Evolutionary conservation across 1,140 invertebrate species (phyloP), one percentile per base, ranked within the genome.

Genomic region (Papilio aristodemus): DNA sequence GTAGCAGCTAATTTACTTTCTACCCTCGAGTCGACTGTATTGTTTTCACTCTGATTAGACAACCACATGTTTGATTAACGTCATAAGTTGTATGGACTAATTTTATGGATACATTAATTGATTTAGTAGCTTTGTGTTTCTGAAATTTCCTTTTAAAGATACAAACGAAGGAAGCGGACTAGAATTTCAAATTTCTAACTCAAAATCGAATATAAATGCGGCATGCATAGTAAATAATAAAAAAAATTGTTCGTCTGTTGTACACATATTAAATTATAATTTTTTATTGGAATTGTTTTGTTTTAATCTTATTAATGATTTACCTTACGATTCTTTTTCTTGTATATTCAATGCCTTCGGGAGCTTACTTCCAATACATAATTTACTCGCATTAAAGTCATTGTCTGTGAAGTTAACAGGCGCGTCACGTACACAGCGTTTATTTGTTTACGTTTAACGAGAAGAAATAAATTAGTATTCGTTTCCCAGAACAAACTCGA

Each of bases 1-100:
- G 59, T 63, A 37, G 36, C 19, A 41, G n/a, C 36, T 67, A 70
- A 67, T 66, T 64, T 43, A 68, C 74, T 75, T 75, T 75, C 71
- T 74, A 71, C 57, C 73, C 38, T 36, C 67, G 68, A 67, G 72
- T 66, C 39, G 39, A 66, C 17, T 19, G 5, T 50, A 19, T 25
- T 54, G 3, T 54, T 46, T 69, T 72, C 60, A 60, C 43, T 32
- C 36, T 58, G 39, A 38, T 69, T 27, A 57, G 17, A 58, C 62
- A 59, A 19, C 17, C n/a, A 8, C 14, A 64, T 41, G 14, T 63
- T 54, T 25, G 38, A 50, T 50, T 54, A 4, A 54, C 46, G 46
- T 54, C 46, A 54, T 54, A 25, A 22, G 38, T 39, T 39, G 38
- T 39, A 13, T 13, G 13, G 0, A 10, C 19, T 19, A 38, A 19